Percentiles rank a stretch among this genome's conserved stretches.
Evolutionary conservation across 2,797 vertebrate species (phyloP).

Genomic region (Platalea minor): DNA sequence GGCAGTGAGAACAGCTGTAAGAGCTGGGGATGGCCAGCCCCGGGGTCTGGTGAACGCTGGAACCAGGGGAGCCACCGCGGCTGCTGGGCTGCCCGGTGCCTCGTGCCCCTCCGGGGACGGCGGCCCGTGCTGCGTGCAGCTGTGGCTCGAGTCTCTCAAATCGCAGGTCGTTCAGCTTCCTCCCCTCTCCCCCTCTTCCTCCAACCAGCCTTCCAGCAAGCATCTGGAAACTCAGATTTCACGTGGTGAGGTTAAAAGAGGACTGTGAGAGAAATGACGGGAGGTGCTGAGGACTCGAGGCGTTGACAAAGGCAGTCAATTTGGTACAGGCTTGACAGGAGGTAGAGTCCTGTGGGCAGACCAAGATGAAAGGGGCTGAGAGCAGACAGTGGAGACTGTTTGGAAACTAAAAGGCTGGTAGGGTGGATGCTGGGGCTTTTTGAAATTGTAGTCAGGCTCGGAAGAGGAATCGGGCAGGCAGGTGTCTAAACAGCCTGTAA

Average conservation of each 20-base stretch:
- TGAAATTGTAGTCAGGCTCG: not conserved
- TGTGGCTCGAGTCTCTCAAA: not conserved
- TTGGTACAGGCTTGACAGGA: not conserved
- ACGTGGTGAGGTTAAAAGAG: not conserved
- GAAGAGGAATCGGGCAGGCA: not conserved
- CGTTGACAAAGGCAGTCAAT: rapidly evolving
- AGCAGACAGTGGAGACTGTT: not conserved
- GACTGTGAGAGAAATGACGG: not conserved
- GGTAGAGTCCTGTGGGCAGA: not conserved
- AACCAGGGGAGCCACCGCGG: rapidly evolving
- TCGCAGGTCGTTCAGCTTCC: not conserved
- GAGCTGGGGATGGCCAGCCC: not conserved
- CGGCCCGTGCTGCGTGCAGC: not conserved
- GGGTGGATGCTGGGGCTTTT: not conserved
- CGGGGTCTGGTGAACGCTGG: rapidly evolving
- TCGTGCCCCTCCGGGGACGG: not conserved
- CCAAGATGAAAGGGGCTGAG: not conserved
- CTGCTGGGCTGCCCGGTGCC: not conserved
- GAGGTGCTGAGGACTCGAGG: not conserved
- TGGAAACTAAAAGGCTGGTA: not conserved
- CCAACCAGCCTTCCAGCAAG: not conserved
- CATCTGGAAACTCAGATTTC: not conserved
- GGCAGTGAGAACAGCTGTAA: not conserved
- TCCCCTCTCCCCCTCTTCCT: not conserved
- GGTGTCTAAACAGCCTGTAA: not conserved